Evolutionary conservation across 2,888 invertebrate species (phyloP), one percentile per base, ranked within the genome.

Genomic region (Acrobasis consociella): DNA sequence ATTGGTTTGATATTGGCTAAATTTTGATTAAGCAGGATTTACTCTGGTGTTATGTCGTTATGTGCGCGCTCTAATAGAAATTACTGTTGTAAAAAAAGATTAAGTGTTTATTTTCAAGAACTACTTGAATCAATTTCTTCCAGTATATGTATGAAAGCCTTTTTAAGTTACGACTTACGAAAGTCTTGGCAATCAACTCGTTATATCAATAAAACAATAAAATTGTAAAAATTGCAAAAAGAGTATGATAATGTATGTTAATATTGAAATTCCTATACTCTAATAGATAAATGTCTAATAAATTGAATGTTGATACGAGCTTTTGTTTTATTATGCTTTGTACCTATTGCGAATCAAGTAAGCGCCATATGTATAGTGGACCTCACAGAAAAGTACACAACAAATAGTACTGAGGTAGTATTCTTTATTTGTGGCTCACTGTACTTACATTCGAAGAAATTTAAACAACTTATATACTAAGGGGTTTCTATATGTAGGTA

Each of bases 251-350:
- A 70, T 69, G 66, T 70, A 70, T 68, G 70, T 74, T 78, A 73
- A 64, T 62, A 69, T 66, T 50, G 7, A 70, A 69, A 67, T 69
- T 69, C 63, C 55, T 55, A 70, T 74, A 74, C 62, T 69, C 63
- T 76, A 68, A 72, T 76, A 56, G 37, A 31, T 62, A 74, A 70
- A 73, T 72, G 70, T 79, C 66, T 78, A 80, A 73, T 80, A 78
- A 81, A 80, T 69, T 78, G 66, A 77, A 81, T 80, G 81, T 81
- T 79, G 70, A 73, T 71, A 75, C 68, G 64, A 62, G 62, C 64
- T 42, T 17, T 46, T 15, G 68, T 50, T 64, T 72, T 70, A 65
- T 49, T 16, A 10, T 17, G 8, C 22, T 31, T 31, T 13, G 7
- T 9, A 9, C 3, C 31, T 3, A 53, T n/a, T 31, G 7, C 31